Conservation (phyloP, 1,140 invertebrate species). For the Drosophila pruinosa region DNA sequence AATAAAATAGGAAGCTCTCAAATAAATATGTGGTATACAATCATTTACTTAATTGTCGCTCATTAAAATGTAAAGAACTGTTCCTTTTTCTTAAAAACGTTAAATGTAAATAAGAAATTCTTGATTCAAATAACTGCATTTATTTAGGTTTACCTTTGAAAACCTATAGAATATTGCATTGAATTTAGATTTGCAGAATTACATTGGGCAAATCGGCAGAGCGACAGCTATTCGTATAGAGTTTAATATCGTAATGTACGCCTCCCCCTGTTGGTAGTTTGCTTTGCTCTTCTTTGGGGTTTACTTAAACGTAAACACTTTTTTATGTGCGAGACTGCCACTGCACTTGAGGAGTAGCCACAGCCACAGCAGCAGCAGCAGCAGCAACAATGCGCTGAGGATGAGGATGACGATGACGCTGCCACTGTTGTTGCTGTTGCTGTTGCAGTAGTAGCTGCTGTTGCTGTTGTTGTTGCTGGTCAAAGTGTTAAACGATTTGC, state of each 20-base stretch:
- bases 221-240: slow-evolving; percentile 5
- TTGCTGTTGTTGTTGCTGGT: slow-evolving; percentile 54
- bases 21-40: no score
- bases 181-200: not conserved
- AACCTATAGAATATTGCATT: not conserved
- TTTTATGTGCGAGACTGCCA: slow-evolving; percentile 50
- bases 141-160: not conserved
- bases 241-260: not conserved
- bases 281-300: slow-evolving; percentile 21
- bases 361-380: slow-evolving; percentile 47
- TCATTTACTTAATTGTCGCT: no score
- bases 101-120: no score
- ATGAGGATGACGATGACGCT: slow-evolving; percentile 41
- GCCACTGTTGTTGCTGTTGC: slow-evolving; percentile 23
- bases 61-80: no score
- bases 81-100: no score
- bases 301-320: slow-evolving; percentile 48
- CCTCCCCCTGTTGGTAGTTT: slow-evolving; percentile 40
- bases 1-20: no score
- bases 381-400: slow-evolving; percentile 66
- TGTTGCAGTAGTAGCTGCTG: slow-evolving; percentile 23
- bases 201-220: slow-evolving; percentile 2
- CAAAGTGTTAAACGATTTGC: slow-evolving; percentile 80
- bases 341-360: slow-evolving; percentile 54
- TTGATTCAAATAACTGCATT: no score